Base-by-base conservation (phyloP, 2,888 invertebrate genomes). In the Branchellion lobata region DNA sequence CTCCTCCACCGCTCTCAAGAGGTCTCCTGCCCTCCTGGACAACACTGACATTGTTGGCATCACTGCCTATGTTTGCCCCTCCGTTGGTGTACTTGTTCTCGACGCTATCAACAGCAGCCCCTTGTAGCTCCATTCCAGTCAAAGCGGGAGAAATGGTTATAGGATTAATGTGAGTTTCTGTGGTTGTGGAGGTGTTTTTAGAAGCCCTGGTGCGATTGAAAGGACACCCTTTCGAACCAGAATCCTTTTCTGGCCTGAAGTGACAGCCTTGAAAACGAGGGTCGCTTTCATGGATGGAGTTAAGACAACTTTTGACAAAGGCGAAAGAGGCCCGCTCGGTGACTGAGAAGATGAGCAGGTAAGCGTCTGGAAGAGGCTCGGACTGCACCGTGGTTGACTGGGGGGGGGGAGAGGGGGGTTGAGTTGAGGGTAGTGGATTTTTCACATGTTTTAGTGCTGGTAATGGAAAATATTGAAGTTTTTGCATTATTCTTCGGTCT, bases 281-380 rank as follows among this genome's bases (percentile, higher is more conserved):
- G 53, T 75, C 75, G 53, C 51, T 75, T 34, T 73, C 29, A 27
- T 51, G 73, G n/a, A 81, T 51, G 21, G 79, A 75, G 33, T 79
- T 75, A 21, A 81, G 77, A 57, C 71, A 71, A 31, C 40, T 73
- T 34, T 81, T 79, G n/a, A 74, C 68, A 40, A 40, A 76, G 27
- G 68, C 18, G 77, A 81, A 79, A 27, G 81, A 77, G 36, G 36
- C 57, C 14, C 77, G 75, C 27, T 81, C 81, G 0, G 81, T 81
- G 0, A 81, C 81, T 14, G 81, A 79, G 29, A 81, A 81, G 77
- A 81, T 61, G n/a, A 81, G 69, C 27, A 81, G 51, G 21, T 61
- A 81, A 68, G 73, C 81, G n/a, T 81, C 81, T 21, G 40, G 73
- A 18, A 57, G 24, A n/a, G 61, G n/a, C 21, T 57, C 61, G 21